phyloP scores from a whole-genome alignment of 1,140 invertebrate genomes.

The Drosophila sproati region DNA sequence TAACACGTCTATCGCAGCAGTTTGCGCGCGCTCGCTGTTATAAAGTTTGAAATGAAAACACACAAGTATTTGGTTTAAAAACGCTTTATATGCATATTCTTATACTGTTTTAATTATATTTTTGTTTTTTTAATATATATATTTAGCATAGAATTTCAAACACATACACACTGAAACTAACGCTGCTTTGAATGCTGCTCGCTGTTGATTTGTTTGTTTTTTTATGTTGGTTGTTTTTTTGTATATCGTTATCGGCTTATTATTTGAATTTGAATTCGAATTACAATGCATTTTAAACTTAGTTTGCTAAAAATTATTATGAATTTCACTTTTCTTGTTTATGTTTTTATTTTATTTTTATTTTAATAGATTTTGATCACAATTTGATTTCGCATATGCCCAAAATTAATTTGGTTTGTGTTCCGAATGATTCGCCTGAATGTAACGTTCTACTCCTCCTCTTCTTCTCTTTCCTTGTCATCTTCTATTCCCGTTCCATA shows the following conservation, averaged over 20 bases:
- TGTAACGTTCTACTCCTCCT: conserved; percentile 50
- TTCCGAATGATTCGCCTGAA: conserved; percentile 80
- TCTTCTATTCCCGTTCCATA: conserved; percentile 41
- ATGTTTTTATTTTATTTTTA: conserved; percentile 52
- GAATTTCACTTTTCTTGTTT: conserved; percentile 35
- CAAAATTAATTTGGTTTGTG: conserved; percentile 76
- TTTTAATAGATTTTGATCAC: conserved; percentile 67
- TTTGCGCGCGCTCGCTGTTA: not conserved
- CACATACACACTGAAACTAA: conserved; percentile 79
- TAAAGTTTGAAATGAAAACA: conserved; percentile 26
- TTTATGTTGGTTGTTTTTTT: conserved; percentile 7
- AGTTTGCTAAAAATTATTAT: conserved; percentile 73
- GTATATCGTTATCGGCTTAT: conserved; percentile 54
- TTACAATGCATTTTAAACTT: conserved; percentile 74
- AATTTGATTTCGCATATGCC: conserved; percentile 80
- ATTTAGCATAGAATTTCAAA: conserved; percentile 81
- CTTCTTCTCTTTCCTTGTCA: conserved; percentile 24
- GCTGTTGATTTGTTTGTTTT: conserved; percentile 21
- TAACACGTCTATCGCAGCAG: conserved; percentile 1
- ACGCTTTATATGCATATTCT: conserved; percentile 78
- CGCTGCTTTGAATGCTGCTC: conserved; percentile 37
- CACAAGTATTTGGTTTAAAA: conserved; percentile 65
- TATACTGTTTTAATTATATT: conserved; percentile 62
- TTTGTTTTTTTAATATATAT: conserved; percentile 49
- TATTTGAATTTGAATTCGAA: conserved; percentile 58